phyloP scores from a whole-genome alignment of 2,888 invertebrate species.

The Luffia ferchaultella region DNA sequence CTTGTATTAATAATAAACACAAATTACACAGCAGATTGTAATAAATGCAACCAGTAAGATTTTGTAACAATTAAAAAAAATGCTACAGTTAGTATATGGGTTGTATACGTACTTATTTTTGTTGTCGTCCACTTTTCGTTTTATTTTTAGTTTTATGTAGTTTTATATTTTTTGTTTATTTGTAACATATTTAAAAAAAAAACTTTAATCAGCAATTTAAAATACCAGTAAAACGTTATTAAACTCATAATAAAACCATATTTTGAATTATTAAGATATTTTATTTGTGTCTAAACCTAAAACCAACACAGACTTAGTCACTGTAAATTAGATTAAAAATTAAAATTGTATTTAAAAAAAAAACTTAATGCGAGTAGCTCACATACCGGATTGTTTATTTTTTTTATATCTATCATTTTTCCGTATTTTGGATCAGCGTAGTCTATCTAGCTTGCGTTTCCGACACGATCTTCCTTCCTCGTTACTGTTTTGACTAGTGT shows the following conservation, averaged over 20 bases:
- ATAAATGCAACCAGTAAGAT: background rate
- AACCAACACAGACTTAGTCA: constrained; percentile 10
- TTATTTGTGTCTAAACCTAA: constrained; percentile 40
- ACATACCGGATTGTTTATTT: constrained; percentile 50
- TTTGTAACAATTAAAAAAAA: no score
- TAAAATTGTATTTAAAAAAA: constrained; percentile 10
- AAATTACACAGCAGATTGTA: background rate
- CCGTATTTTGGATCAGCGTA: constrained; percentile 24
- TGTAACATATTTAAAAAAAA: constrained; percentile 58
- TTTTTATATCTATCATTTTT: constrained; percentile 16
- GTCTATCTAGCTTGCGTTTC: constrained; percentile 34
- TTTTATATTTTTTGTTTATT: constrained; percentile 46
- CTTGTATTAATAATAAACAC: no score
- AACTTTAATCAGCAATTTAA: constrained; percentile 57
- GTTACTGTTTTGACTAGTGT: constrained; percentile 38
- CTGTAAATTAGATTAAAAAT: constrained; percentile 15
- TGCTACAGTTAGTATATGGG: background rate
- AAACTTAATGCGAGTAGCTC: constrained; percentile 41
- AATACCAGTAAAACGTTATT: constrained; percentile 44
- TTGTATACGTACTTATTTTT: background rate
- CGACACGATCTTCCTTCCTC: constrained; percentile 39
- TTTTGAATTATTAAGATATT: constrained; percentile 48
- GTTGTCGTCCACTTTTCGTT: background rate
- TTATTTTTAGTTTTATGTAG: background rate
- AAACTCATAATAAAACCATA: constrained; percentile 58